Conservation (phyloP, 2,888 invertebrate species). For the Heterodera filipjevi region DNA sequence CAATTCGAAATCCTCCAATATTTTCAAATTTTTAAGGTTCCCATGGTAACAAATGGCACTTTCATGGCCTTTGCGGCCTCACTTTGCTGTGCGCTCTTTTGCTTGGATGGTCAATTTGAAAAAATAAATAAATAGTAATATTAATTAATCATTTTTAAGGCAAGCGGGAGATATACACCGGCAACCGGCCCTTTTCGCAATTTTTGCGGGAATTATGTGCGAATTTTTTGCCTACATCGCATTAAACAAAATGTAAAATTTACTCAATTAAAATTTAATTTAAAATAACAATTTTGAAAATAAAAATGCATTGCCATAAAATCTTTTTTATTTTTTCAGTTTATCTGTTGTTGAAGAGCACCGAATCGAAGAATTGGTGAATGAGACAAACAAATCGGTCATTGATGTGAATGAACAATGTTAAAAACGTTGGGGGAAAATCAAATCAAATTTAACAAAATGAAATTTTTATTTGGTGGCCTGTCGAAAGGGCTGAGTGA, state of each 20-base stretch:
- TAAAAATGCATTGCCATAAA: no score
- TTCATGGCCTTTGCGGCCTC: not conserved
- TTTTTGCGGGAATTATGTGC: not conserved
- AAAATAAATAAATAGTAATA: not conserved
- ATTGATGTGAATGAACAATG: no score
- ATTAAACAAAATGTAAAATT: conserved; percentile 3
- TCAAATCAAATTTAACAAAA: no score
- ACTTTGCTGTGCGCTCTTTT: not conserved
- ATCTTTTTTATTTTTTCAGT: no score
- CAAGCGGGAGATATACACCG: not conserved
- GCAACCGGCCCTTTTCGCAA: not conserved
- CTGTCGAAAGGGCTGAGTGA: no score
- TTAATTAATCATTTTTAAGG: not conserved
- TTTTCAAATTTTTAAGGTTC: not conserved
- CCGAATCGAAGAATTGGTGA: no score
- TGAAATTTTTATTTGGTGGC: no score
- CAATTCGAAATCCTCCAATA: no score
- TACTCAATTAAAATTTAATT: not conserved
- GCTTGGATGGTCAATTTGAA: not conserved
- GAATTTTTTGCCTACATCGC: conserved; percentile 4
- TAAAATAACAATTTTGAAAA: not conserved
- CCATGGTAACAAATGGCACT: not conserved
- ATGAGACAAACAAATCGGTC: no score
- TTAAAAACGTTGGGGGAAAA: no score
- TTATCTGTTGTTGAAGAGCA: no score